phyloP scores from a whole-genome alignment of 2,888 invertebrate genomes.

The Mimas tiliae region DNA sequence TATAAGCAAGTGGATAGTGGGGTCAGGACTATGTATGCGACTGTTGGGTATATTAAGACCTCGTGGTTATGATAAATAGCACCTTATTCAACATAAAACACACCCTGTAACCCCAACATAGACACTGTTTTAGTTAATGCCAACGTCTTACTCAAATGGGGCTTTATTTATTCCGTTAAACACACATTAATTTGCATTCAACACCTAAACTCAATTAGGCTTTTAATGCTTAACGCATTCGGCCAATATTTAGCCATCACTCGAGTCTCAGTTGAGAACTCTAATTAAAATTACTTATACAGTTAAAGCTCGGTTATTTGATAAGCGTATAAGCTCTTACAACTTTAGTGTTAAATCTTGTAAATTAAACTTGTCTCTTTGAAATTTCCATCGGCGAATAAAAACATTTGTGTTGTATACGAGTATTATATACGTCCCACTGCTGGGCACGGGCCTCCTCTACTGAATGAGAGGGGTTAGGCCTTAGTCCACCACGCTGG shows the following conservation, averaged over 20 bases:
- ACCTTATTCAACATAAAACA: not conserved
- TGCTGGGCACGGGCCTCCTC: too few species aligned
- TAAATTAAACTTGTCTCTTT: not conserved
- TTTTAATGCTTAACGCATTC: constrained; percentile 26
- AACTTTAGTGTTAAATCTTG: not conserved
- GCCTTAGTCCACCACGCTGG: too few species aligned
- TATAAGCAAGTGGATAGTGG: too few species aligned
- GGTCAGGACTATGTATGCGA: too few species aligned
- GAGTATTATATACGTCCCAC: too few species aligned
- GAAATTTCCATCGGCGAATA: too few species aligned
- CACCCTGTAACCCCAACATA: not conserved
- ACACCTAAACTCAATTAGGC: constrained; percentile 60
- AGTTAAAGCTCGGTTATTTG: not conserved
- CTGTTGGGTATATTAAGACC: too few species aligned
- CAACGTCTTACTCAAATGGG: constrained; percentile 5
- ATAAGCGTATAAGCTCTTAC: not conserved
- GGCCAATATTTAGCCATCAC: constrained; percentile 25
- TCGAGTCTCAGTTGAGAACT: constrained; percentile 7
- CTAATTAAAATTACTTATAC: constrained; percentile 24
- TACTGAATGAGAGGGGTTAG: too few species aligned
- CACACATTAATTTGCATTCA: constrained; percentile 56
- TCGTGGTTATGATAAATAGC: not conserved
- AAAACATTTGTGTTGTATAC: too few species aligned
- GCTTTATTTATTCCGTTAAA: constrained; percentile 36
- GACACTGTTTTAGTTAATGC: constrained; percentile 4